Percentiles rank a stretch among this genome's conserved stretches.
phyloP scores from a whole-genome alignment of 2,113 vertebrate genomes.

The Suricata suricatta region DNA sequence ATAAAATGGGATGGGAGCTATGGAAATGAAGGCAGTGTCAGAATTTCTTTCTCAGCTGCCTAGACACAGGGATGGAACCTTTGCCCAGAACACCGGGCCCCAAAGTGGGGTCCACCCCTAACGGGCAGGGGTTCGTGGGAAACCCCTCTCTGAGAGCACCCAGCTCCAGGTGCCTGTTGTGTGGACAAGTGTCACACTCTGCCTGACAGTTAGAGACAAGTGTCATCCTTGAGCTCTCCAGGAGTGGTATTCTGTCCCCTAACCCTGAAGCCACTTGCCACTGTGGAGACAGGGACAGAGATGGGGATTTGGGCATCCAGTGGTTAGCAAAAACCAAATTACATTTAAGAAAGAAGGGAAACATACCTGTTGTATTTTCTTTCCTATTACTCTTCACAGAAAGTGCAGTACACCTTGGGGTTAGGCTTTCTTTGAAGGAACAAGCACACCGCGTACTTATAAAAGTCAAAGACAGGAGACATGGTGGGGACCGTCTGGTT shows the following conservation, averaged over 20 bases:
- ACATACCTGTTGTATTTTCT: background rate
- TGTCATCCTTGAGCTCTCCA: fast-evolving
- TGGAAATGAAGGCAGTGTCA: background rate
- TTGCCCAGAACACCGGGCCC: background rate
- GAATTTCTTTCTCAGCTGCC: background rate
- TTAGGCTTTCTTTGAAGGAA: background rate
- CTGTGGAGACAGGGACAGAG: too few species aligned
- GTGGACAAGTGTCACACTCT: fast-evolving
- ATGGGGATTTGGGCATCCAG: fast-evolving
- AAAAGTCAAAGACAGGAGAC: background rate
- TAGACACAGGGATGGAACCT: too few species aligned
- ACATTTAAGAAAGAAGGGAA: background rate
- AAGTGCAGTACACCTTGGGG: fast-evolving
- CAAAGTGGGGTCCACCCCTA: fast-evolving
- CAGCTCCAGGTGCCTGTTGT: fast-evolving
- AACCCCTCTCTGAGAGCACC: background rate
- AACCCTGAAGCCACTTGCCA: fast-evolving
- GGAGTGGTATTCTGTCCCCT: fast-evolving
- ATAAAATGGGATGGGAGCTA: background rate
- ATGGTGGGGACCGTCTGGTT: fast-evolving
- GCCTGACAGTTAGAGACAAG: too few species aligned
- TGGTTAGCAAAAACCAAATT: background rate
- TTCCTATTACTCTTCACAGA: background rate
- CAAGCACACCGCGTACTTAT: fast-evolving
- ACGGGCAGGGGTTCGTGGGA: background rate